These are phyloP conservation scores for Drosophila eugracilis DNA, from an alignment of 1,140 invertebrate genomes.

Conservation along the genomic window DNA sequence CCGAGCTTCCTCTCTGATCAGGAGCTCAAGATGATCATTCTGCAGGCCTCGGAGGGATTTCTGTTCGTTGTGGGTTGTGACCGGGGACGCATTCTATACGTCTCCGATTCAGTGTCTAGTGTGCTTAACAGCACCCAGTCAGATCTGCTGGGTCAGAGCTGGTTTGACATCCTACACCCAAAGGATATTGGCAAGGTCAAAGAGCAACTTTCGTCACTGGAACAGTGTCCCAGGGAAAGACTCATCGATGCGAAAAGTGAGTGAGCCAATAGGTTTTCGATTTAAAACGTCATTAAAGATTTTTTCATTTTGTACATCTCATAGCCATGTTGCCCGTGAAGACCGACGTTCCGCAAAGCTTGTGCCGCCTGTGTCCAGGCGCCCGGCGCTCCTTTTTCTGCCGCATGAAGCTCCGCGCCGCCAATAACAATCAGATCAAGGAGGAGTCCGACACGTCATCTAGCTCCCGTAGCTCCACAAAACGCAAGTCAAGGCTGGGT, in stretches of 20 bases:
- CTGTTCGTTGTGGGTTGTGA: constrained; percentile 97
- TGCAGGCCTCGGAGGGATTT: constrained; percentile 95
- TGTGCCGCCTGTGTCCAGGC: constrained; percentile 92
- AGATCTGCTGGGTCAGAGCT: constrained; percentile 95
- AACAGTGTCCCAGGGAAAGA: constrained; percentile 94
- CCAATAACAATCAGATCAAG: constrained; percentile 87
- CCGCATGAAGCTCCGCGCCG: constrained; percentile 93
- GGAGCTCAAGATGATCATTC: constrained; percentile 93
- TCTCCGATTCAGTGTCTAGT: constrained; percentile 95
- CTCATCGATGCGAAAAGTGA: constrained; percentile 97
- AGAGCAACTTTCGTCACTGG: constrained; percentile 96
- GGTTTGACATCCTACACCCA: constrained; percentile 97
- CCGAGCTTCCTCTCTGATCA: constrained; percentile 95
- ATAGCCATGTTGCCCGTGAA: constrained; percentile 96
- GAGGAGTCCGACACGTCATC: constrained; percentile 90
- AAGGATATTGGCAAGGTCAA: constrained; percentile 98
- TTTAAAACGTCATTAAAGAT: neutral
- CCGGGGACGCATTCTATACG: constrained; percentile 94
- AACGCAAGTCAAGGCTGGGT: constrained; percentile 89
- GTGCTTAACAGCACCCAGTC: constrained; percentile 94
- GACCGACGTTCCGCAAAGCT: constrained; percentile 91
- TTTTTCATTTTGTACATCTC: constrained; percentile 1
- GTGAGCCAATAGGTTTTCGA: constrained; percentile 53
- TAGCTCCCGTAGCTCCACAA: constrained; percentile 87
- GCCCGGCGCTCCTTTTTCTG: constrained; percentile 96